Evolutionary conservation across 1,140 invertebrate species (phyloP).

Genomic region (Oscheius sp.): DNA sequence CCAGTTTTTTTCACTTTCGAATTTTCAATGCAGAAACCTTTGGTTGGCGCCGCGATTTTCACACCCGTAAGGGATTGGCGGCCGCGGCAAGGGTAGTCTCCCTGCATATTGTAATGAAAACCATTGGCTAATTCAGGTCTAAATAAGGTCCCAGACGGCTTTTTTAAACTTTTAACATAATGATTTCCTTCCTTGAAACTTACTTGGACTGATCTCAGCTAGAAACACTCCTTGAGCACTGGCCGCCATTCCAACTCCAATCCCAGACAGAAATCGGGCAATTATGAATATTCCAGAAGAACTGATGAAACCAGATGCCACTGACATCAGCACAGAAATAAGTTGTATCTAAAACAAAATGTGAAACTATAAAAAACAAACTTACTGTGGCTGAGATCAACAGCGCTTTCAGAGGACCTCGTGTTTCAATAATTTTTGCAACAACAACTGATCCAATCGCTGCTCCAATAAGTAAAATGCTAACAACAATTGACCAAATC

Average conservation of each 20-base stretch:
- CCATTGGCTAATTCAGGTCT: too few relatives aligned
- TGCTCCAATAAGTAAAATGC: slow-evolving; percentile 32
- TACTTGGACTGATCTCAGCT: slow-evolving; percentile 34
- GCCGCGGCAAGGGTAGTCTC: too few relatives aligned
- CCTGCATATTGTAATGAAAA: too few relatives aligned
- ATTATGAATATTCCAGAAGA: slow-evolving; percentile 22
- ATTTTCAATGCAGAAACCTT: too few relatives aligned
- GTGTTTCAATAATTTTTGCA: slow-evolving; percentile 1
- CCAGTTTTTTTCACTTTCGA: too few relatives aligned
- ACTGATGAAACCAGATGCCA: background rate
- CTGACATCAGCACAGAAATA: slow-evolving; percentile 2
- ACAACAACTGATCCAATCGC: slow-evolving; percentile 23
- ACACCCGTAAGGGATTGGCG: too few relatives aligned
- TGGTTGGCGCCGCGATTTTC: too few relatives aligned
- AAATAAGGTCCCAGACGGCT: too few relatives aligned
- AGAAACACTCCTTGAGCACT: slow-evolving; percentile 34
- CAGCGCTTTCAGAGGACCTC: slow-evolving; percentile 22
- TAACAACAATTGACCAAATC: slow-evolving; percentile 29
- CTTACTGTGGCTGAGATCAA: slow-evolving; percentile 3
- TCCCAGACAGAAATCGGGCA: slow-evolving; percentile 26
- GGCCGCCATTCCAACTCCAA: slow-evolving; percentile 36
- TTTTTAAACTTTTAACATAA: too few relatives aligned
- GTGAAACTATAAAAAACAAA: background rate
- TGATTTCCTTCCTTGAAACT: too few relatives aligned
- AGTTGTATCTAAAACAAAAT: background rate